Conservation (phyloP, 2,797 vertebrate species). For the Mastacembelus armatus region DNA sequence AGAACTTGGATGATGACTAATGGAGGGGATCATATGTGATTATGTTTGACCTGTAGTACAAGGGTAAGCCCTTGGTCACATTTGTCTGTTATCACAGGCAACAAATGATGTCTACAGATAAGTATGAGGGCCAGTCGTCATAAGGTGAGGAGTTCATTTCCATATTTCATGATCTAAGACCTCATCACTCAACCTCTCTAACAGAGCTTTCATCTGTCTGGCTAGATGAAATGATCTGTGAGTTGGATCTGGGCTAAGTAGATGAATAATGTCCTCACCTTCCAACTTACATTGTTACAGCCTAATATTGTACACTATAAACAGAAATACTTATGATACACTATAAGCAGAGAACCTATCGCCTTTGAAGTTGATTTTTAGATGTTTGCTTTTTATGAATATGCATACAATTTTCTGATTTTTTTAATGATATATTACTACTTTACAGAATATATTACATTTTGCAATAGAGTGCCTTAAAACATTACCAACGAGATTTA, state of each 20-base stretch:
- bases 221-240: constrained; percentile 64
- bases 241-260: constrained; percentile 85
- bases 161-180: constrained; percentile 92
- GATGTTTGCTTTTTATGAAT: no score
- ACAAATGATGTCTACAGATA: constrained; percentile 81
- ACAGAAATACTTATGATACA: no score
- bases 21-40: constrained; percentile 87
- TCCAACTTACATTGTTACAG: constrained; percentile 85
- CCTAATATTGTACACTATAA: constrained; percentile 47
- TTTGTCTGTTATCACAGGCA: constrained; percentile 59
- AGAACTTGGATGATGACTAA: constrained; percentile 85
- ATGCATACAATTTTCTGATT: neutral
- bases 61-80: constrained; percentile 66
- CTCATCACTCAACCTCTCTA: constrained; percentile 86
- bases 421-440: neutral
- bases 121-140: constrained; percentile 85
- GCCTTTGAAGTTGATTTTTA: no score
- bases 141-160: constrained; percentile 93
- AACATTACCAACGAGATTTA: neutral
- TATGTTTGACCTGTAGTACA: constrained; percentile 88
- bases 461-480: neutral
- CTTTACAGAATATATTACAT: neutral
- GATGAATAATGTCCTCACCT: constrained; percentile 89
- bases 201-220: constrained; percentile 87
- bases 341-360: no score